phyloP scores from a whole-genome alignment of 2,113 vertebrate genomes.

The Morone saxatilis region DNA sequence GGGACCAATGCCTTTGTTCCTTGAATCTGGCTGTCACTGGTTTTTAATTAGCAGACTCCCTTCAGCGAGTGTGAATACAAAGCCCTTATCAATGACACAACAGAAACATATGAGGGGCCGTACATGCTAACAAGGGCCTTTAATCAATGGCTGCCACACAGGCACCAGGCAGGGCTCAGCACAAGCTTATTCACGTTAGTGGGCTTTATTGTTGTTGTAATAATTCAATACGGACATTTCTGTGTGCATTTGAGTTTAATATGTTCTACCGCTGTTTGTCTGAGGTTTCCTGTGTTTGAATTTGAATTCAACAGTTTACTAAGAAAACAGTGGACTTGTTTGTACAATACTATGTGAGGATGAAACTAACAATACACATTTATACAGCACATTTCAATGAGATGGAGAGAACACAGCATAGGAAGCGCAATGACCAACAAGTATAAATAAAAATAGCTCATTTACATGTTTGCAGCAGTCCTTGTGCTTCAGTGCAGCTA shows the following conservation, averaged over 20 bases:
- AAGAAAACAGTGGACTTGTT: constrained; percentile 25
- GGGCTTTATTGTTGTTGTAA: constrained; percentile 38
- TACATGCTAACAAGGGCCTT: constrained; percentile 74
- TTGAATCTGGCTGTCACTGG: constrained; percentile 65
- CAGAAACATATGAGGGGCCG: constrained; percentile 70
- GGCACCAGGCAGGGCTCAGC: constrained; percentile 55
- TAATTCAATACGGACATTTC: constrained; percentile 18
- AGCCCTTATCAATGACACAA: constrained; percentile 80
- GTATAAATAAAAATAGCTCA: constrained; percentile 16
- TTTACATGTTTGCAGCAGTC: constrained; percentile 22
- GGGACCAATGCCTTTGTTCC: constrained; percentile 69
- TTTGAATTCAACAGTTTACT: constrained; percentile 50
- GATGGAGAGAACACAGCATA: background rate
- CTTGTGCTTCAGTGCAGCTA: background rate
- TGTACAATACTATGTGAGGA: background rate
- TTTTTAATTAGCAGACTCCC: constrained; percentile 79
- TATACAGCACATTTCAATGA: background rate
- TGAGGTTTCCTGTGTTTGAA: constrained; percentile 25
- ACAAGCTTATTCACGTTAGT: constrained; percentile 48
- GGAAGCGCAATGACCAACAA: constrained; percentile 18
- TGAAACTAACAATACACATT: constrained; percentile 36
- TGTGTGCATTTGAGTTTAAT: constrained; percentile 14
- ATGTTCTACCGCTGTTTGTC: constrained; percentile 25
- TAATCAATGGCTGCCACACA: constrained; percentile 78
- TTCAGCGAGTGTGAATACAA: constrained; percentile 63